Evolutionary conservation across 2,888 invertebrate species (phyloP).

Genomic region (Ctena decussata): DNA sequence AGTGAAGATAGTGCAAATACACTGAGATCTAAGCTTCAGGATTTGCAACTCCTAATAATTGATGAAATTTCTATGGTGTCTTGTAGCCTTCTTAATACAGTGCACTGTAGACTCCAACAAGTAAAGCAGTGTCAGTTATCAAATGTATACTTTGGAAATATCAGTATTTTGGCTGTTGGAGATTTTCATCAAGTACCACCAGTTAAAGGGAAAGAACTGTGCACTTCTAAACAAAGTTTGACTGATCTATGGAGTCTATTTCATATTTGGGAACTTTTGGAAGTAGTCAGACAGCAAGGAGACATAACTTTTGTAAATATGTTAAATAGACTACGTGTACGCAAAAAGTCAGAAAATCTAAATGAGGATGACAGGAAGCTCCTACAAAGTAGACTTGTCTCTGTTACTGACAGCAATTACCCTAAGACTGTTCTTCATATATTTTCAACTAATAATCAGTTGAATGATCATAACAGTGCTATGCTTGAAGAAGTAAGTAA

Average conservation of each 20-base stretch:
- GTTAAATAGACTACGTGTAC: constrained; percentile 15
- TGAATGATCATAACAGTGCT: constrained; percentile 23
- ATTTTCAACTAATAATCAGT: background rate
- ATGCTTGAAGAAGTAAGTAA: constrained; percentile 4
- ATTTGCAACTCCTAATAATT: constrained; percentile 72
- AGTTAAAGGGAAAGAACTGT: constrained; percentile 66
- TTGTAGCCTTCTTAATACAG: constrained; percentile 64
- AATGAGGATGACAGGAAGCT: background rate
- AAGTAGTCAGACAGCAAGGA: constrained; percentile 35
- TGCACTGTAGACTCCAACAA: constrained; percentile 81
- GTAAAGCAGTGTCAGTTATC: constrained; percentile 42
- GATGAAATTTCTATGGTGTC: constrained; percentile 85
- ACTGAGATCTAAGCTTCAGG: constrained; percentile 32
- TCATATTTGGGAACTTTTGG: constrained; percentile 8
- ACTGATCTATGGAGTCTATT: constrained; percentile 35
- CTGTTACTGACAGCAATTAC: background rate
- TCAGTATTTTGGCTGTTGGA: constrained; percentile 82
- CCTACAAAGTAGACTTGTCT: background rate
- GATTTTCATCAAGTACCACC: constrained; percentile 83
- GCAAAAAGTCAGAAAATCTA: background rate
- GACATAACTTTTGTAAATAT: constrained; percentile 8
- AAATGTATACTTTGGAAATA: constrained; percentile 79
- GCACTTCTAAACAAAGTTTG: background rate
- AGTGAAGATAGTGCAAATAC: constrained; percentile 48
- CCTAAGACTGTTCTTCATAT: constrained; percentile 17